Evolutionary conservation across 2,797 vertebrate species (phyloP), one percentile per base, ranked within the genome.

Genomic region (Botia kubotai): DNA sequence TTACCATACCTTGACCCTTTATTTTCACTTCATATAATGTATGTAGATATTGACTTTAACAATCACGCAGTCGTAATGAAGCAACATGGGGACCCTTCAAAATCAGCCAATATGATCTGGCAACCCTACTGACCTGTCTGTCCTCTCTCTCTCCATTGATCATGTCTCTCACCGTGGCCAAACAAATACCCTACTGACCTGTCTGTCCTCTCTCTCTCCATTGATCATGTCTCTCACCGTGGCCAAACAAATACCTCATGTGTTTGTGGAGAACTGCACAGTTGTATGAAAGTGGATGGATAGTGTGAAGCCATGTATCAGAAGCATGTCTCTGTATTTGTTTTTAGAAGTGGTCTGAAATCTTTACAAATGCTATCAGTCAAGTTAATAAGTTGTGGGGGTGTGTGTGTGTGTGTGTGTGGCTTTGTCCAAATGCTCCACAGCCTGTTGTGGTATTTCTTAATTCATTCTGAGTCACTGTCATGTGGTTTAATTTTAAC

Each of bases 171-270:
- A 63, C 65, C 52, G 69, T 80, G 26, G 82, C 84, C 57, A 82
- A 81, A 39, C 75, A 92, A 92, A 93, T 92, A 85, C 86, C 86
- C 71, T 48, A 17, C 2, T 75, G 77, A 78, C 77, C 65, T 80
- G 57, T 60, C 43, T 36, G 55, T 43, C 16, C 39, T 75, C 23
- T 33, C 23, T 33, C 19, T 39, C 57, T 50, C 39, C 19, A 33
- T 46, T 65, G 11, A 36, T 82, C 66, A 48, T 67, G 63, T 39
- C 11, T 3, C 69, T 74, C 55, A 63, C 65, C 46, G 69, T 80
- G 26, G 82, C 84, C 57, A 82, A 81, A 43, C 75, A 92, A 92
- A 93, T 92, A 85, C 86, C 86, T 60, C 91, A 92, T 91, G 82
- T 90, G 90, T 93, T 90, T 87, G 89, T 88, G 52, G 89, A 83